Conservation (phyloP, 1,140 invertebrate genomes). For the Drosophila kepulauana region DNA sequence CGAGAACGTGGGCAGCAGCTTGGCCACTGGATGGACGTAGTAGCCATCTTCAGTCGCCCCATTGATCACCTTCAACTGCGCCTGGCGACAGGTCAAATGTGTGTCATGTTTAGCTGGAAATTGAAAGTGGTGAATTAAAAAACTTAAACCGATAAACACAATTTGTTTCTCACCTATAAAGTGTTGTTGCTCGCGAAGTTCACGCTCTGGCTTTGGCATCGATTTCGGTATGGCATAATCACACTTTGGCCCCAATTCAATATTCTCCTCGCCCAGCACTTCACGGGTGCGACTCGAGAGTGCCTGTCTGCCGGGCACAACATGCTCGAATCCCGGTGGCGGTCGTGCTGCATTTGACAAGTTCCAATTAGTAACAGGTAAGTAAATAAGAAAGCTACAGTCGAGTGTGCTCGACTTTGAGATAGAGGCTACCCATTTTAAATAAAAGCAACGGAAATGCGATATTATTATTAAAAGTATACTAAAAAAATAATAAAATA, state of each 20-base stretch:
- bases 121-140: not conserved
- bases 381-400: not conserved
- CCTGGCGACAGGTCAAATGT: not conserved
- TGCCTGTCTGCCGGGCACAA: conserved; percentile 1
- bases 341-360: not conserved
- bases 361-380: not conserved
- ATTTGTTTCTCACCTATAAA: conserved; percentile 33
- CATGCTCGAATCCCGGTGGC: conserved; percentile 43
- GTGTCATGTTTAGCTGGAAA: conserved; percentile 30
- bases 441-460: no score
- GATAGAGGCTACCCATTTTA: no score
- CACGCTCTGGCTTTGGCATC: not conserved
- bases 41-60: conserved; percentile 46
- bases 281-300: conserved; percentile 29
- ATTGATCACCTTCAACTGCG: conserved; percentile 33
- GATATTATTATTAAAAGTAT: no score
- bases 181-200: conserved; percentile 38
- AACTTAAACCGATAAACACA: not conserved
- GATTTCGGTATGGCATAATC: conserved; percentile 7
- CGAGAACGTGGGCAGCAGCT: not conserved
- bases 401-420: not conserved
- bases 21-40: conserved; percentile 18
- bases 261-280: conserved; percentile 42
- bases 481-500: no score
- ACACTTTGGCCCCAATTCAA: not conserved